phyloP scores from a whole-genome alignment of 2,113 vertebrate species.

The Electrona antarctica region DNA sequence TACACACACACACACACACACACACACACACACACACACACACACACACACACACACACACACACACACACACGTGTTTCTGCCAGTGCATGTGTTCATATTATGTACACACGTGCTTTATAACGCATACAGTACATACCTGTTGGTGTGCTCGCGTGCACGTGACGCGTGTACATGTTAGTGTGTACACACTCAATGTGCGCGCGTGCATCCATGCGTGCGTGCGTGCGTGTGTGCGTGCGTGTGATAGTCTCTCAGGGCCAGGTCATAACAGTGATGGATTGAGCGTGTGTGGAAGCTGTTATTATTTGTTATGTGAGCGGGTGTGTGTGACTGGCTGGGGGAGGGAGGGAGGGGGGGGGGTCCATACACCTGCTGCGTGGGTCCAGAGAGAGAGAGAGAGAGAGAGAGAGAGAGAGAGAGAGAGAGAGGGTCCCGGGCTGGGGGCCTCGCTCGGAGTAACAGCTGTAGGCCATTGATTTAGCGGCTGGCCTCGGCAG shows the following conservation, averaged over 20 bases:
- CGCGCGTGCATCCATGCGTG: slow-evolving; percentile 58
- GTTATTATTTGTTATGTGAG: slow-evolving; percentile 98
- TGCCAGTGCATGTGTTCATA: too few species aligned
- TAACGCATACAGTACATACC: too few species aligned
- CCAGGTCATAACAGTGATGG: slow-evolving; percentile 91
- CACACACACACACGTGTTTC: too few species aligned
- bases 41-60: too few species aligned
- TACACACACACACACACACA: too few species aligned
- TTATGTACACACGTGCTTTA: too few species aligned
- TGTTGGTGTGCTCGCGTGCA: neutral
- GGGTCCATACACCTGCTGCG: slow-evolving; percentile 96
- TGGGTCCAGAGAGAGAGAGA: slow-evolving; percentile 75
- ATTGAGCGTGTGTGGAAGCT: slow-evolving; percentile 92
- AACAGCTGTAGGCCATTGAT: slow-evolving; percentile 97
- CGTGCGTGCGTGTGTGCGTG: slow-evolving; percentile 55
- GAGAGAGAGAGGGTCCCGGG: slow-evolving; percentile 40
- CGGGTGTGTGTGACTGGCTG: slow-evolving; percentile 85
- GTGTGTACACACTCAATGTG: slow-evolving; percentile 3
- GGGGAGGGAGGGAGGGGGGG: slow-evolving; percentile 47
- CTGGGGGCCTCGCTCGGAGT: slow-evolving; percentile 57
- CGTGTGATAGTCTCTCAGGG: slow-evolving; percentile 79
- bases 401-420: too few species aligned
- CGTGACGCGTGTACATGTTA: neutral
- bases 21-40: too few species aligned
- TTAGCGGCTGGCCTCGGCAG: slow-evolving; percentile 87